Conservation (phyloP, 1,140 invertebrate species). For the Ectropis grisescens region DNA sequence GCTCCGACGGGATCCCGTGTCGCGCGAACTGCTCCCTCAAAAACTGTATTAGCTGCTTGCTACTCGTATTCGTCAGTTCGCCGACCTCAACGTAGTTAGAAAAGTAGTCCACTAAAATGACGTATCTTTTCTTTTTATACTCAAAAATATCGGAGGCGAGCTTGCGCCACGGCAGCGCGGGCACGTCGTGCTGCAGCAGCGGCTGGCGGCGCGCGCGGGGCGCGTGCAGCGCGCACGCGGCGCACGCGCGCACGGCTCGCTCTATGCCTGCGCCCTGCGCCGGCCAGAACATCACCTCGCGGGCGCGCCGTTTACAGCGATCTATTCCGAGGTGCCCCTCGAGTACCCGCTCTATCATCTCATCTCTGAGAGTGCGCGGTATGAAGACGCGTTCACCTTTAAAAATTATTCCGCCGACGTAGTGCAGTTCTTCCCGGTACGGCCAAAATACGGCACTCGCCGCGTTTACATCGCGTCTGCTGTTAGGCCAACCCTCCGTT, state of each 20-base stretch:
- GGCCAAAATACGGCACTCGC: slow-evolving; percentile 8
- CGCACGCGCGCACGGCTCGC: slow-evolving; percentile 11
- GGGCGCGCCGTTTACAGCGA: no score
- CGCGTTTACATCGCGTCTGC: slow-evolving; percentile 6
- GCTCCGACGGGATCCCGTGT: slow-evolving; percentile 28
- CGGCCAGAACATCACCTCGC: slow-evolving; percentile 10
- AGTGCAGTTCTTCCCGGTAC: slow-evolving; percentile 14
- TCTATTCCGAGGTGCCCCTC: slow-evolving; percentile 4
- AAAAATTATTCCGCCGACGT: slow-evolving; percentile 12
- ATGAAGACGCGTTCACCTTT: slow-evolving; percentile 24
- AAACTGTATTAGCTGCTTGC: slow-evolving; percentile 7
- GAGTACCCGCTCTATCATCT: slow-evolving; percentile 35
- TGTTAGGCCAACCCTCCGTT: slow-evolving; percentile 6
- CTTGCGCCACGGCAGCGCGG: slow-evolving; percentile 22
- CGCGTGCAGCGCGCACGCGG: no score
- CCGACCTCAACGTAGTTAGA: slow-evolving; percentile 12
- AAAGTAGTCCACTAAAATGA: slow-evolving; percentile 9
- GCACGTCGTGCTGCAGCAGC: slow-evolving; percentile 17
- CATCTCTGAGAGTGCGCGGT: slow-evolving; percentile 18
- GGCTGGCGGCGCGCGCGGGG: slow-evolving; percentile 19
- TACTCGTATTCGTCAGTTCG: slow-evolving; percentile 2
- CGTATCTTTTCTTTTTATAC: slow-evolving; percentile 6
- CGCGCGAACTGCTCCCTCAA: slow-evolving; percentile 8
- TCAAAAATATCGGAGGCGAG: slow-evolving; percentile 27
- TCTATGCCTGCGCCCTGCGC: slow-evolving; percentile 1